Base-by-base conservation (phyloP, 2,113 vertebrate genomes). In the Ophiodon elongatus region DNA sequence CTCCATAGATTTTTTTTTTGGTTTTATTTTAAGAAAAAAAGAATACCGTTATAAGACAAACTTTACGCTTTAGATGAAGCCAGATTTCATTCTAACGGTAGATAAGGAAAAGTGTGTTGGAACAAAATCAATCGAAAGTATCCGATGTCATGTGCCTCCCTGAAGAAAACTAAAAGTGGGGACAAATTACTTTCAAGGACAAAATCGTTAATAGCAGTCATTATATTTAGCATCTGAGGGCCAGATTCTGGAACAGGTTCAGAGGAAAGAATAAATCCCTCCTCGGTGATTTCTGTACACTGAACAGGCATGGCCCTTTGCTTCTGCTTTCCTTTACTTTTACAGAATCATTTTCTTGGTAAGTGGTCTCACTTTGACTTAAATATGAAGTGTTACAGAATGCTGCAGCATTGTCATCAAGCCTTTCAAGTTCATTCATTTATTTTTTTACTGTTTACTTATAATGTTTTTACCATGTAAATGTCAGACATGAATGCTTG, bases 301-400 rank as follows among this genome's bases (percentile, higher is more conserved):
- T 89, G 80, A 85, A 70, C 86, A 89, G 85, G 82, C 79, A 1
- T 2, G 14, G 10, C 2, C 14, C 13, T 10, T n/a, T 27, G 9
- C 5, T 21, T 2, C 76, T 77, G 76, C 0, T 60, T 76, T 29
- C 19, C 35, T 50, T 68, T 19, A 13, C 54, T 56, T 65, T 72
- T 66, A 43, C 54, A 64, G 27, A 72, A 66, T 63, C 19, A 80
- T 80, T 67, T 76, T 76, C 62, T 78, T 76, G 83, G 77, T 70
- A 57, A 54, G 39, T 33, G 29, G 45, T 54, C 47, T 73, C 72
- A 60, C 33, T 65, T 14, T 63, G 80, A 47, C 35, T 75, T 39
- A 80, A 80, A 72, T 59, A 77, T 79, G 71, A 68, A 63, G 21
- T 33, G 4, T 45, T 35, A 73, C n/a, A 62, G 56, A 73, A 47